Evolutionary conservation across 2,113 vertebrate genomes (phyloP).

Genomic region (Neodontobutis hainanensis): DNA sequence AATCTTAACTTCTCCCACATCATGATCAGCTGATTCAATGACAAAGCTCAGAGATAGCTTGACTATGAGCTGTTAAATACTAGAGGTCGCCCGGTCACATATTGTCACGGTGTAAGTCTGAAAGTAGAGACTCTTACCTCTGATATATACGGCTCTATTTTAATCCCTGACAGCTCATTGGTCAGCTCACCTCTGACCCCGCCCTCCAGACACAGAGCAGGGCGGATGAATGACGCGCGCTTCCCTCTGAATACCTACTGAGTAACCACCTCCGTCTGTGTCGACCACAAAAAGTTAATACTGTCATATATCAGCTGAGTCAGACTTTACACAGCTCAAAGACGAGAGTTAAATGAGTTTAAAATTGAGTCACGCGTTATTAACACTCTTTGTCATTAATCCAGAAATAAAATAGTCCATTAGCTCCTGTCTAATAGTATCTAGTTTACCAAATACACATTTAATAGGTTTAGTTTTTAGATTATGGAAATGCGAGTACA

Average conservation of each 20-base stretch:
- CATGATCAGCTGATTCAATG: too few species aligned
- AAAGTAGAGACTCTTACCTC: slow-evolving; percentile 38
- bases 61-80: neutral
- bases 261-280: neutral
- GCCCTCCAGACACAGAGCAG: slow-evolving; percentile 19
- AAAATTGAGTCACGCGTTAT: neutral
- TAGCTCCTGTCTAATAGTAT: too few species aligned
- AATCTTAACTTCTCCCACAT: too few species aligned
- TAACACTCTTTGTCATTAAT: neutral
- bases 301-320: neutral
- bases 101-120: slow-evolving; percentile 16
- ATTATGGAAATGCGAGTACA: too few species aligned
- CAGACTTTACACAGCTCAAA: neutral
- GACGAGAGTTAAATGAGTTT: neutral
- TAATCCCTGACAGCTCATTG: slow-evolving; percentile 71
- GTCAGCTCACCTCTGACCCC: slow-evolving; percentile 51
- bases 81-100: neutral
- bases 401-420: too few species aligned
- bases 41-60: too few species aligned
- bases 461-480: too few species aligned
- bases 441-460: too few species aligned
- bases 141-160: slow-evolving; percentile 80
- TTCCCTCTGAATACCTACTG: slow-evolving; percentile 8
- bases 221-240: slow-evolving; percentile 17
- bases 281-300: slow-evolving; percentile 20